Evolutionary conservation across 2,113 vertebrate species (phyloP).

Genomic region (Paraplagusia blochii): DNA sequence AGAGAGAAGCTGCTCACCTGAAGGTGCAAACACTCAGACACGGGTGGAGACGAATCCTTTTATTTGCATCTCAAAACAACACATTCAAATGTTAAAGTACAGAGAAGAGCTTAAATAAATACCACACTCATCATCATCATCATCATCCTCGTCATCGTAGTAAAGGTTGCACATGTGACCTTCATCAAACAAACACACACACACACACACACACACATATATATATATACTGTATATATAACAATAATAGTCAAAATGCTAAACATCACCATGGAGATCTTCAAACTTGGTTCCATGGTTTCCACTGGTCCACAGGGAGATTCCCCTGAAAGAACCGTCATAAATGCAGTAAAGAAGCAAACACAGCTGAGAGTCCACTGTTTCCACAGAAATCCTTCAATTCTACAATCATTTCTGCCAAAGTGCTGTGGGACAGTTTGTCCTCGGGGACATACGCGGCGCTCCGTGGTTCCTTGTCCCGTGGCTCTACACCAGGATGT

Average conservation of each 20-base stretch:
- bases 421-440: constrained; percentile 66
- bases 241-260: constrained; percentile 41
- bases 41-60: neutral
- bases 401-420: constrained; percentile 73
- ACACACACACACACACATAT: too few species aligned
- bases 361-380: constrained; percentile 51
- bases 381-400: constrained; percentile 61
- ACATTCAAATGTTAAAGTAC: constrained; percentile 67
- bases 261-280: constrained; percentile 45
- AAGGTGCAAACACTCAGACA: too few species aligned
- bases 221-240: too few species aligned
- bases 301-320: constrained; percentile 37
- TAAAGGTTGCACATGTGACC: neutral
- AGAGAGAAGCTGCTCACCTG: too few species aligned
- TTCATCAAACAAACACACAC: too few species aligned
- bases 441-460: constrained; percentile 40
- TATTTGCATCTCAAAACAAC: constrained; percentile 59
- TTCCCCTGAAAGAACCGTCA: constrained; percentile 35
- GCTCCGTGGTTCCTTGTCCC: neutral
- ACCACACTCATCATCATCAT: constrained; percentile 35
- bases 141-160: too few species aligned
- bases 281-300: constrained; percentile 18
- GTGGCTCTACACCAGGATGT: constrained; percentile 62
- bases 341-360: constrained; percentile 49
- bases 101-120: constrained; percentile 67